A percentile compares a stretch with the other conserved stretches of the same genome.
Evolutionary conservation across 1,140 invertebrate species (phyloP).

Genomic region (Zaprionus tsacasi): DNA sequence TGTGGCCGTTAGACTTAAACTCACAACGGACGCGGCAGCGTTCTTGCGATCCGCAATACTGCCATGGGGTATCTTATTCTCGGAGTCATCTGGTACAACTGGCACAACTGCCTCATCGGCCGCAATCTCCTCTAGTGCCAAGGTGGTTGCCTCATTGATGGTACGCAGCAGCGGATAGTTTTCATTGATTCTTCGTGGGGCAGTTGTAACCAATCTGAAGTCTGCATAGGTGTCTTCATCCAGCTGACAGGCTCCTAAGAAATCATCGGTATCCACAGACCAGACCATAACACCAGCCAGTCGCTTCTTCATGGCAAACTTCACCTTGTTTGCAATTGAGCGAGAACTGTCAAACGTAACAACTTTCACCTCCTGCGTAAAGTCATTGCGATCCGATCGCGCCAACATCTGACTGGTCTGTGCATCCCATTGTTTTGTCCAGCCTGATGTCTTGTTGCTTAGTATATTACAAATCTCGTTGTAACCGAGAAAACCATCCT

Average conservation of each 20-base stretch:
- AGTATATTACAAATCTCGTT: constrained; percentile 88
- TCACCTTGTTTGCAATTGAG: constrained; percentile 87
- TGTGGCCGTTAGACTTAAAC: constrained; percentile 41
- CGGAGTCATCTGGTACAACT: constrained; percentile 81
- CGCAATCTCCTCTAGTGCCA: constrained; percentile 86
- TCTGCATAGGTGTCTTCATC: constrained; percentile 85
- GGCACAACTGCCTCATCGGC: constrained; percentile 63
- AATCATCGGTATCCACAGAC: constrained; percentile 92
- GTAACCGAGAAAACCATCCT: constrained; percentile 94
- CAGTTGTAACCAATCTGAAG: constrained; percentile 69
- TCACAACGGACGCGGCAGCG: constrained; percentile 39
- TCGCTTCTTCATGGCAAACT: constrained; percentile 87
- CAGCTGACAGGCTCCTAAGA: constrained; percentile 87
- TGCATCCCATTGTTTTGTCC: constrained; percentile 86
- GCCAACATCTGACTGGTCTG: constrained; percentile 86
- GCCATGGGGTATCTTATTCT: constrained; percentile 72
- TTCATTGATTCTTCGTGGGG: constrained; percentile 80
- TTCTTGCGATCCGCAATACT: constrained; percentile 63
- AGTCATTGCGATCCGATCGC: constrained; percentile 84
- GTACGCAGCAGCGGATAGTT: constrained; percentile 87
- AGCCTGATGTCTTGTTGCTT: constrained; percentile 84
- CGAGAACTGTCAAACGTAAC: constrained; percentile 87
- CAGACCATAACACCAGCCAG: constrained; percentile 93
- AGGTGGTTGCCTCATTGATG: constrained; percentile 86
- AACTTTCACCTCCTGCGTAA: constrained; percentile 79